These are phyloP conservation scores for Tor tambroides DNA, from an alignment of 2,113 vertebrate genomes.

Conservation along the genomic window DNA sequence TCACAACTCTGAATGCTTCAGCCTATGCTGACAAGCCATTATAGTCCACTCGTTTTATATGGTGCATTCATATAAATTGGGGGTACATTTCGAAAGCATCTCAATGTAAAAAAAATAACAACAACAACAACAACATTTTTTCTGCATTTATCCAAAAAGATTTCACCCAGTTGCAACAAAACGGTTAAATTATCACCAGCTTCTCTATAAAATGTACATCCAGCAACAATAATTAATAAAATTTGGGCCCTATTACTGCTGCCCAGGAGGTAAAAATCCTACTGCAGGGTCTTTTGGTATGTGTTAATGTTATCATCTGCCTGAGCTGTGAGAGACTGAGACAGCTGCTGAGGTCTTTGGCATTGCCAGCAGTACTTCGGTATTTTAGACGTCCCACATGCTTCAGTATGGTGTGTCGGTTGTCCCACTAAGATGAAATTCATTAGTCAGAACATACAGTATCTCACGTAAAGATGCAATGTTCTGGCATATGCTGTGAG, in stretches of 20 bases:
- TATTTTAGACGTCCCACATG: conserved; percentile 31
- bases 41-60: background rate
- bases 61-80: background rate
- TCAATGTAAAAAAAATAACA: background rate
- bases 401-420: conserved; percentile 20
- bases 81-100: background rate
- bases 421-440: conserved; percentile 1
- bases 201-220: background rate
- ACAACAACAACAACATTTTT: too few relatives aligned
- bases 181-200: background rate
- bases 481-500: background rate
- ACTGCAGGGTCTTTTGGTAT: conserved; percentile 18
- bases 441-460: conserved; percentile 29
- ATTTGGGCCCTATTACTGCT: background rate
- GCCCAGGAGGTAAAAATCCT: conserved; percentile 8
- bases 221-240: conserved; percentile 14
- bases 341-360: conserved; percentile 63
- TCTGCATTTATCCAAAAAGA: background rate
- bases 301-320: conserved; percentile 54
- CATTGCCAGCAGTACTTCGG: conserved; percentile 48
- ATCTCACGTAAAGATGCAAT: background rate
- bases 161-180: background rate
- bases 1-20: conserved; percentile 5
- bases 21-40: background rate
- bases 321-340: conserved; percentile 48